Evolutionary conservation across 2,888 invertebrate species (phyloP), one percentile per base, ranked within the genome.

Genomic region (Chloroclystis v-ata): DNA sequence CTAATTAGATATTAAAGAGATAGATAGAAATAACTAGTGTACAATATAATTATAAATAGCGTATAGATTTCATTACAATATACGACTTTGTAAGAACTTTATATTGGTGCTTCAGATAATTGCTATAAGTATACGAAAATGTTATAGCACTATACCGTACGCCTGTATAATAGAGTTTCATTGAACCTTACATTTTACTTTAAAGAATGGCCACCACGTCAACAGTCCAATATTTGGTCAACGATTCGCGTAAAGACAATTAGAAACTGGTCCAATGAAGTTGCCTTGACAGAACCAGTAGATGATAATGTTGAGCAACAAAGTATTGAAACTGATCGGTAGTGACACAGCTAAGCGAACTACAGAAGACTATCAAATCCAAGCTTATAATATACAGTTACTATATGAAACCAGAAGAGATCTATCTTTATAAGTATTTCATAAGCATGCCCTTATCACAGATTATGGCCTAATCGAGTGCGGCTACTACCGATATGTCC

Each of bases 401-500:
- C 68, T 69, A 70, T 69, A 61, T 66, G 68, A 67, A 59, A 69
- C 54, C 67, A 61, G 68, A 77, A 74, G 69, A 76, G 62, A 78
- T 47, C 51, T 59, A 59, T 49, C 45, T 56, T 59, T 75, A 74
- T 72, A 75, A 72, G 73, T 78, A 82, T 67, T 74, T 82, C 81
- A 80, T 80, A 84, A 82, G 79, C 76, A 78, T 82, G 78, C 69
- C 67, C 80, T 82, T 87, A 86, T 86, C 86, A 87, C 87, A 87
- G 84, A 78, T 78, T 80, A 83, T 79, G 77, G 80, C 70, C 72
- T 75, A 78, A 65, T 73, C 70, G 72, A 75, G 67, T 70, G 65
- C 73, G 72, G 78, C 72, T 67, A 52, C 70, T 83, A 82, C 69
- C 78, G 84, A 86, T 84, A 86, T 83, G 82, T 82, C 61, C 20